Percentiles rank a stretch among this genome's conserved stretches.
Evolutionary conservation across 2,797 vertebrate species (phyloP).

Genomic region (Pangasius krempfi): DNA sequence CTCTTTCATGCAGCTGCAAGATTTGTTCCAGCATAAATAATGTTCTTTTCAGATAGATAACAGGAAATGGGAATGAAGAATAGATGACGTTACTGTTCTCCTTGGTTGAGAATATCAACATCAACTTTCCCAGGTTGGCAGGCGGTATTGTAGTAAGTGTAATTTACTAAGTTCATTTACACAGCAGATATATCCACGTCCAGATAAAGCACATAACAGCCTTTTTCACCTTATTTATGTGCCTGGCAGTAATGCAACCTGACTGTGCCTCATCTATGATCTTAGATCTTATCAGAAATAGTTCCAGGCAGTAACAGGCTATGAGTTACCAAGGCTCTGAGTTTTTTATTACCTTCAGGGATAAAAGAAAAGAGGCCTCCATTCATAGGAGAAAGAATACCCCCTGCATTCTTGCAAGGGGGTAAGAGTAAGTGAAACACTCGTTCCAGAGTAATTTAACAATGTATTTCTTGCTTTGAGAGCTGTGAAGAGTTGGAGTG

Average conservation of each 20-base stretch:
- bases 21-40: neutral
- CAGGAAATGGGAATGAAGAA: no score
- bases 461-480: neutral
- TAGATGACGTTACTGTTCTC: neutral
- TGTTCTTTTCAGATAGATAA: neutral
- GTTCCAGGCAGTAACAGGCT: constrained; percentile 3
- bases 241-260: neutral
- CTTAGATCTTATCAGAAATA: constrained; percentile 3
- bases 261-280: neutral
- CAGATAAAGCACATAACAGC: constrained; percentile 9
- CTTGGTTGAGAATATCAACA: neutral
- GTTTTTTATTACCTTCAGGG: constrained; percentile 27
- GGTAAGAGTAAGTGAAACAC: neutral
- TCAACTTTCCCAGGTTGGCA: neutral
- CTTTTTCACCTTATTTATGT: neutral
- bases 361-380: neutral
- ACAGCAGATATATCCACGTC: no score
- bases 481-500: neutral
- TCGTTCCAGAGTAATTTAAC: neutral
- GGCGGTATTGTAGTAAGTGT: neutral
- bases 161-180: neutral
- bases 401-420: neutral
- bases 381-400: neutral
- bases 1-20: neutral
- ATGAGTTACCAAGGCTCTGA: neutral